Percentiles rank a stretch among this genome's conserved stretches.
These are phyloP conservation scores for Thalassaphorura encarpata DNA, from an alignment of 1,140 invertebrate genomes.

Conservation along the genomic window DNA sequence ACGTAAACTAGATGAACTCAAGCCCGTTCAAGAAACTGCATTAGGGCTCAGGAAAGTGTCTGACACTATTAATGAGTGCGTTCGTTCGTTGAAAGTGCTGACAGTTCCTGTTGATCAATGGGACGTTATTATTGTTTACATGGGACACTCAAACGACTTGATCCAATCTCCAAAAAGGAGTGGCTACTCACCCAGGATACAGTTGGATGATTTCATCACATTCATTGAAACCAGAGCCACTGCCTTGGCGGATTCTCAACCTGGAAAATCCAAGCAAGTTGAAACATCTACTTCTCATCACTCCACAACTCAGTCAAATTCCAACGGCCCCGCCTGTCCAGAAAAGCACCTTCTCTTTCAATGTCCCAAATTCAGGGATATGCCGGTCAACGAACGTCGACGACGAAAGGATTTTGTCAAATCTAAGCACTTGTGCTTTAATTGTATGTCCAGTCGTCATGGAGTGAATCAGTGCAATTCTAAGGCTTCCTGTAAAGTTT, in stretches of 20 bases:
- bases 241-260: not conserved
- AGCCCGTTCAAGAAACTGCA: not conserved
- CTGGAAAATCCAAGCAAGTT: no score
- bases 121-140: conserved; percentile 10
- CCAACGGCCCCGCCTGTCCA: not conserved
- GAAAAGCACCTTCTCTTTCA: not conserved
- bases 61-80: conserved; percentile 4
- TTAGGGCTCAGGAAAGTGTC: not conserved
- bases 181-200: conserved; percentile 4
- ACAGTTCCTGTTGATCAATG: conserved; percentile 5
- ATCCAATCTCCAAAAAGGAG: not conserved
- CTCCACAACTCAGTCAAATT: no score
- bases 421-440: not conserved
- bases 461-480: not conserved
- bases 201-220: not conserved
- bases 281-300: no score
- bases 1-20: not conserved
- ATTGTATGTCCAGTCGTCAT: not conserved
- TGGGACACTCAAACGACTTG: not conserved
- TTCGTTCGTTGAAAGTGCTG: not conserved
- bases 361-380: not conserved
- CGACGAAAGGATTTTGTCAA: not conserved
- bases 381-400: not conserved
- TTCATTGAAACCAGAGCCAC: conserved; percentile 2
- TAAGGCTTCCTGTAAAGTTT: not conserved